Conservation (phyloP, 2,888 invertebrate species). For the Endomychus coccineus region DNA sequence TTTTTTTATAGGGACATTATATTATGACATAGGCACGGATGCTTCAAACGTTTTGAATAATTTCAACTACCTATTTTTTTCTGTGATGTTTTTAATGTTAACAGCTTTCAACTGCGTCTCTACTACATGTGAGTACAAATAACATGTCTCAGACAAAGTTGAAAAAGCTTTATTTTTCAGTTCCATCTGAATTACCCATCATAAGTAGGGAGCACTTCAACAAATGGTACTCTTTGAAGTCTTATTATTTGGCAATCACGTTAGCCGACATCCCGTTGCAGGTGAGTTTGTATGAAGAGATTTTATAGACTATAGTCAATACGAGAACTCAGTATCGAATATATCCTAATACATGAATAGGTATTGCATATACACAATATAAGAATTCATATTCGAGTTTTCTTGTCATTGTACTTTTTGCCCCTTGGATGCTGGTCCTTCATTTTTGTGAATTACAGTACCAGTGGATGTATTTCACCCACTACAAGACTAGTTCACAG, state of each 20-base stretch:
- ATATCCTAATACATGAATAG: too few relatives aligned
- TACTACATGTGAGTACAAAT: constrained; percentile 74
- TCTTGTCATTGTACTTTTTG: too few relatives aligned
- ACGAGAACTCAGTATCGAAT: too few relatives aligned
- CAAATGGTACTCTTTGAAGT: constrained; percentile 60
- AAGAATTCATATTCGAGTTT: too few relatives aligned
- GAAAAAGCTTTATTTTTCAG: constrained; percentile 40
- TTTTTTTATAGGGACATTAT: constrained; percentile 72
- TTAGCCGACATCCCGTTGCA: constrained; percentile 59
- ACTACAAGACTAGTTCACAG: too few relatives aligned
- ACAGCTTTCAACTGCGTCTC: constrained; percentile 87
- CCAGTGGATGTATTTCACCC: too few relatives aligned
- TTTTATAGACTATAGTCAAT: too few relatives aligned
- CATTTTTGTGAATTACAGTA: too few relatives aligned
- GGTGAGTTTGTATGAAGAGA: constrained; percentile 44
- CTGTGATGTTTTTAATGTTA: constrained; percentile 89
- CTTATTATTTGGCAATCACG: constrained; percentile 55
- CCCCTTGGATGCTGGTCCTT: too few relatives aligned
- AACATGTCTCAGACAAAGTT: constrained; percentile 1
- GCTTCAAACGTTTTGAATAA: constrained; percentile 77
- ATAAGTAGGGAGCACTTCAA: constrained; percentile 60
- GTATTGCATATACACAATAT: too few relatives aligned
- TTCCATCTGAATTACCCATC: constrained; percentile 56
- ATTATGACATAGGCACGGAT: constrained; percentile 79
- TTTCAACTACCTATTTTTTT: constrained; percentile 84